Evolutionary conservation across 2,797 vertebrate genomes (phyloP).

Genomic region (Protonibea diacanthus): DNA sequence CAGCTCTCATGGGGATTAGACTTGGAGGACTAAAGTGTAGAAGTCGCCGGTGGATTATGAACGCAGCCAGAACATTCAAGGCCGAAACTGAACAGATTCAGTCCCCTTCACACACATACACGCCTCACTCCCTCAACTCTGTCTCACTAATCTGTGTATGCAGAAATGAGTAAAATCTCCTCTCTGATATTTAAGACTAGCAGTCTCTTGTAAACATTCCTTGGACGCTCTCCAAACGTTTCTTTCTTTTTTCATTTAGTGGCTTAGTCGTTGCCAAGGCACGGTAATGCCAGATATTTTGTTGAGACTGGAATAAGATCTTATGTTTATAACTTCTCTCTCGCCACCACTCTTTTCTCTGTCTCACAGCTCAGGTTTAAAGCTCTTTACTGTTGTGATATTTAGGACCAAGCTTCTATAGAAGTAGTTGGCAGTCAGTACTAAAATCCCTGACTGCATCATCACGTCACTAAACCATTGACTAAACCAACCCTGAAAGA

Average conservation of each 20-base stretch:
- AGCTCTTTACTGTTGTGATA: constrained; percentile 26
- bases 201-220: constrained; percentile 58
- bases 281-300: constrained; percentile 71
- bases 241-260: constrained; percentile 62
- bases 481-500: background rate
- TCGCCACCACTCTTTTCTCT: constrained; percentile 38
- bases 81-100: constrained; percentile 67
- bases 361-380: constrained; percentile 32
- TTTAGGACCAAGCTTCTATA: constrained; percentile 27
- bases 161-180: constrained; percentile 69
- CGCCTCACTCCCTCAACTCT: constrained; percentile 17
- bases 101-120: background rate
- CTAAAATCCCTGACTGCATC: background rate
- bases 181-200: constrained; percentile 63
- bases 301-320: constrained; percentile 77
- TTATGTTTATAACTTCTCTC: constrained; percentile 71
- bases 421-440: constrained; percentile 28
- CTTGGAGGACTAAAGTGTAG: constrained; percentile 63
- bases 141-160: constrained; percentile 68
- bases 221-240: constrained; percentile 54
- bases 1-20: constrained; percentile 63
- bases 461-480: background rate
- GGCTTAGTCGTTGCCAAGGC: constrained; percentile 59
- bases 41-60: constrained; percentile 55
- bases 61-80: constrained; percentile 53